Evolutionary conservation across 2,888 invertebrate species (phyloP), one percentile per base, ranked within the genome.

Genomic region (Thelaira solivaga): DNA sequence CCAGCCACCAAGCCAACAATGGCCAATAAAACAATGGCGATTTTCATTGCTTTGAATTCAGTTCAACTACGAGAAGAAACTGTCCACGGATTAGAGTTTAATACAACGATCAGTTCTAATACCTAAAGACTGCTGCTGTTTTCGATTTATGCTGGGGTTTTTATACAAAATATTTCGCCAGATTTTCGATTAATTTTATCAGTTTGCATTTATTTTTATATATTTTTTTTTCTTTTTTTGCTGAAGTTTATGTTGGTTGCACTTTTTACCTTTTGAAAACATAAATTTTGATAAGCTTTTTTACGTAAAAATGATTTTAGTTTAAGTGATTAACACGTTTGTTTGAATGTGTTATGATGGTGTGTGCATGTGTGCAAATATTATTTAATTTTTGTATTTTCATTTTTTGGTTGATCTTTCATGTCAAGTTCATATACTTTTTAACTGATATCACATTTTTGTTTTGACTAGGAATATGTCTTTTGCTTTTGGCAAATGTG

Each of bases 11-110:
- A 82, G 76, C 83, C 86, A 81, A 87, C 82, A 24, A 87, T 83
- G 82, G 85, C 87, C 65, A 87, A 73, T 61, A 87, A 80, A 69
- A 81, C 85, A 31, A 87, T 65, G 31, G 85, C 84, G 81, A 87
- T 67, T 82, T 86, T 87, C 87, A 87, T 83, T 45, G 26, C 65
- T 49, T 11, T 8, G 8, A 45, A 11, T 24, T 41, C 10, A 29
- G 6, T 10, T 18, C 24, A 43, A n/a, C 41, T 26, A 22, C 22
- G 18, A 26, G n/a, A 18, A 43, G 34, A 69, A 59, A 59, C 57
- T 59, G 82, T 80, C 65, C 64, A 72, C 67, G 76, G 76, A 53
- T 76, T 76, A 79, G 62, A 77, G 31, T 34, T 29, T 57, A 71
- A 74, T 69, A 41, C 69, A 76, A n/a, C 18, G 51, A 62, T 59